A percentile compares a stretch with the other conserved stretches of the same genome.
Evolutionary conservation across 2,888 invertebrate species (phyloP).

Genomic region (Erebia ligea): DNA sequence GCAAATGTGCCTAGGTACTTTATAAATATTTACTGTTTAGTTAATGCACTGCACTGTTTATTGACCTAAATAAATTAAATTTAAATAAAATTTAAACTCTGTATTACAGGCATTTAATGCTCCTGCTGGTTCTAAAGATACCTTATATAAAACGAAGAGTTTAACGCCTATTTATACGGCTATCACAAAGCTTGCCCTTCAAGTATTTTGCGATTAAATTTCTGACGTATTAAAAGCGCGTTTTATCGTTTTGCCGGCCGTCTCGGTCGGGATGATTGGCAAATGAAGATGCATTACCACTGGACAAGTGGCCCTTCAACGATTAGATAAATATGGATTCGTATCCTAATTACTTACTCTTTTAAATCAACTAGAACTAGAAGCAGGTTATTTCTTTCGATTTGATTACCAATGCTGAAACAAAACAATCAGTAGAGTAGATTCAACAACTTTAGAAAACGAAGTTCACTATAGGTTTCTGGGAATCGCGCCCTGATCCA

Average conservation of each 20-base stretch:
- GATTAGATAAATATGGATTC: background rate
- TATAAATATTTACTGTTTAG: no score
- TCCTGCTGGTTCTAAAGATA: background rate
- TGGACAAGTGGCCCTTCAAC: constrained; percentile 8
- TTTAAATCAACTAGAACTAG: background rate
- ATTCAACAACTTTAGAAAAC: no score
- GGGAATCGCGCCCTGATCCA: no score
- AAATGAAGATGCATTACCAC: constrained; percentile 32
- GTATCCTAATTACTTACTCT: constrained; percentile 4
- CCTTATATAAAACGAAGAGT: background rate
- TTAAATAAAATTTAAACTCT: background rate
- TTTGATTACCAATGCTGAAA: no score
- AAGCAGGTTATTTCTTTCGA: no score
- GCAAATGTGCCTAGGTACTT: no score
- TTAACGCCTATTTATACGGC: constrained; percentile 13
- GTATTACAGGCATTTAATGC: background rate
- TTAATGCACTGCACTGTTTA: no score
- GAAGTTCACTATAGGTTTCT: no score
- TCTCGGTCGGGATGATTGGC: constrained; percentile 28
- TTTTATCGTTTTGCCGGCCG: constrained; percentile 31
- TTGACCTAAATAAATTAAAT: no score
- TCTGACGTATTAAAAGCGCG: constrained; percentile 36
- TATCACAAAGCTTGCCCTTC: constrained; percentile 24
- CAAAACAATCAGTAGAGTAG: no score
- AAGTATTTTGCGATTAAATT: constrained; percentile 35